Evolutionary conservation across 2,113 vertebrate genomes (phyloP).

Genomic region (Merops nubicus): DNA sequence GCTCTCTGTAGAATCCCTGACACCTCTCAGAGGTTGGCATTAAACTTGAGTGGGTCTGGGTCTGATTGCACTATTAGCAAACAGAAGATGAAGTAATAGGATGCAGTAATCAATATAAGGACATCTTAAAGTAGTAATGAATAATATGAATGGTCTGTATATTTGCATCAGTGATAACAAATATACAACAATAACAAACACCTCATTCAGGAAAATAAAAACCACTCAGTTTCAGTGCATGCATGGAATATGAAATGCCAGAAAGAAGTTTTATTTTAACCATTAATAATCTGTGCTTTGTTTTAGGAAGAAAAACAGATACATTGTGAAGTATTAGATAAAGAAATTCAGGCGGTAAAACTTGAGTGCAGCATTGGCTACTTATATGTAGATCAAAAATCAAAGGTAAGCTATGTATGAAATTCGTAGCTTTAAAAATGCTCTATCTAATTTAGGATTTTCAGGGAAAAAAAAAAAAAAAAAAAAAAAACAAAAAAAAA

Average conservation of each 20-base stretch:
- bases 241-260: not conserved
- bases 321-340: conserved; percentile 83
- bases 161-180: not conserved
- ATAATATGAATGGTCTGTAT: not conserved
- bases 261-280: not conserved
- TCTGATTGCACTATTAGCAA: not conserved
- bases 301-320: conserved; percentile 86
- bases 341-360: conserved; percentile 71
- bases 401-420: conserved; percentile 79
- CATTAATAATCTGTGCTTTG: not conserved
- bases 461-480: no score
- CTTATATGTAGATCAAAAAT: conserved; percentile 81
- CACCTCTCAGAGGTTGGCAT: not conserved
- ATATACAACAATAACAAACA: not conserved
- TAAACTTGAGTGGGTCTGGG: not conserved
- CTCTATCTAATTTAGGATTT: no score
- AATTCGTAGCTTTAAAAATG: not conserved
- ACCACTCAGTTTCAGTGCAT: not conserved
- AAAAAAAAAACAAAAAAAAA: no score
- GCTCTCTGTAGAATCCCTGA: not conserved
- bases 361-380: conserved; percentile 86
- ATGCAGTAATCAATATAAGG: not conserved
- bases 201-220: not conserved
- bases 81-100: not conserved
- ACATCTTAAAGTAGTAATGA: not conserved